Conservation (phyloP, 2,113 vertebrate genomes). For the Xiphorhynchus elegans region DNA sequence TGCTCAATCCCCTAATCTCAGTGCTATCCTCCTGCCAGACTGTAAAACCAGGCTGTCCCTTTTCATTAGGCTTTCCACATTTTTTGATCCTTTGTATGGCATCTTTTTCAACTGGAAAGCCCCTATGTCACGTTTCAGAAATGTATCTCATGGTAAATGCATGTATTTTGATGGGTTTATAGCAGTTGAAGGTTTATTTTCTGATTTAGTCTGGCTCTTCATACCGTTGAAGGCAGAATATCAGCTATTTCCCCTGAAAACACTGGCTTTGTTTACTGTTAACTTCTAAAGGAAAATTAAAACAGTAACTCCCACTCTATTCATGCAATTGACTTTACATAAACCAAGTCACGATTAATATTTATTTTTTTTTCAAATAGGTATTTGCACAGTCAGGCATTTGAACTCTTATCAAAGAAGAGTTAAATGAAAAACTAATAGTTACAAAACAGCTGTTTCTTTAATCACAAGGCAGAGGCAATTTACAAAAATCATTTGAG, state of each 20-base stretch:
- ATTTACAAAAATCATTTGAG: not conserved
- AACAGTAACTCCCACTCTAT: not conserved
- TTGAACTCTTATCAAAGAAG: not conserved
- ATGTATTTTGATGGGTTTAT: not conserved
- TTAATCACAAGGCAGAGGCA: not conserved
- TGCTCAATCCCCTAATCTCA: slow-evolving; percentile 75
- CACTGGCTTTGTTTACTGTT: not conserved
- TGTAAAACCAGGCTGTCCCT: slow-evolving; percentile 48
- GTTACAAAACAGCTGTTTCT: not conserved
- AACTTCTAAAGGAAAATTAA: not conserved
- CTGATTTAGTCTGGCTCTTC: not conserved
- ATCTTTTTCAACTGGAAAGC: not conserved
- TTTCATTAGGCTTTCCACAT: slow-evolving; percentile 19
- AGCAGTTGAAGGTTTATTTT: not conserved
- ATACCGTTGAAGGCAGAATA: not conserved
- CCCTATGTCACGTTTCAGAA: rapidly evolving
- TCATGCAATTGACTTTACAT: not conserved
- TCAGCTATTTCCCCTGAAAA: not conserved
- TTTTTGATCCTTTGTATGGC: not conserved
- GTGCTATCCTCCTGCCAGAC: slow-evolving; percentile 48
- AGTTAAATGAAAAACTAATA: not conserved
- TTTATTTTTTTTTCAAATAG: not conserved
- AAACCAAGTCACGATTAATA: not conserved
- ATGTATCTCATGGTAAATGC: rapidly evolving
- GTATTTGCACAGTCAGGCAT: not conserved